Evolutionary conservation across 2,797 vertebrate genomes (phyloP), one percentile per base, ranked within the genome.

Genomic region (Neosilurus mollespiculum): DNA sequence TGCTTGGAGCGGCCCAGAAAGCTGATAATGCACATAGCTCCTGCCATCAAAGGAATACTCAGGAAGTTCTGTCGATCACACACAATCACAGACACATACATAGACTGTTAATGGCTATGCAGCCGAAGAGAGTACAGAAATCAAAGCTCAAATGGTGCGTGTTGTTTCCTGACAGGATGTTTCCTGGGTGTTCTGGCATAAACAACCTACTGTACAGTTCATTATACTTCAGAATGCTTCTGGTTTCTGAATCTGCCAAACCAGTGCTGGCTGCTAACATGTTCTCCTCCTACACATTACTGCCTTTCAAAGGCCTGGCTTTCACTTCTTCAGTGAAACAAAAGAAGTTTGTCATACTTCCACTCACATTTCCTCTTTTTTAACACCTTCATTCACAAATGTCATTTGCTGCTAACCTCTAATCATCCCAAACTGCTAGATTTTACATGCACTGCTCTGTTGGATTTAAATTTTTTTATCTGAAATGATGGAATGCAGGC

Each of bases 41-140:
- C 94, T 94, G 1, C 94, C 93, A 64, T 95, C 95, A 67, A 97
- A 96, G 15, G 91, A 95, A 79, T 94, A 96, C 85, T 96, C 95
- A 4, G 92, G 91, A 80, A 92, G 94, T 88, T 87, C 96, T 96
- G 88, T 85, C 89, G 87, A 88, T 88, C 90, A 83, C 56, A 85
- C 26, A 84, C 34, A 83, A 11, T 64, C 15, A 73, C 24, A 83
- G 59, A 81, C 81, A 84, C 64, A 78, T 56, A 73, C 51, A 76
- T n/a, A 65, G 2, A 85, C 26, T 76, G 77, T 71, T 84, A 81
- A 80, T 58, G 51, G 30, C 69, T 58, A 37, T 24, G 30, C 34
- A 78, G 81, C 75, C 75, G 65, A 79, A 61, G 58, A 85, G 53
- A n/a, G 7, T 71, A 72, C 64, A 37, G 51, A 53, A 81, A 70